Percentiles rank a stretch among this genome's conserved stretches.
Evolutionary conservation across 2,113 vertebrate genomes (phyloP).

Genomic region (Acanthochromis polyacanthus): DNA sequence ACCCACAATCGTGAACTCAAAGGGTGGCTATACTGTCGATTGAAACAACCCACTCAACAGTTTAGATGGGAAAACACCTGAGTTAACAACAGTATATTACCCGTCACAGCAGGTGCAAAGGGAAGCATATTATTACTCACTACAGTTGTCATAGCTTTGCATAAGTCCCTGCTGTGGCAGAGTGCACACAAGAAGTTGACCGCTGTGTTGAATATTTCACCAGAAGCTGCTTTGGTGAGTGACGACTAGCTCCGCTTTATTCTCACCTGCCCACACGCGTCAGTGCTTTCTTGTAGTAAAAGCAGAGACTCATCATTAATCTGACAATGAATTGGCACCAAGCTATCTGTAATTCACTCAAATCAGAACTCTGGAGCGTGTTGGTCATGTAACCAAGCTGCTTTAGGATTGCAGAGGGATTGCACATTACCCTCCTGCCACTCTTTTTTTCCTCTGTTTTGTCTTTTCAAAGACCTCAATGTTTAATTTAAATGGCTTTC

Average conservation of each 20-base stretch:
- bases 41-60: slow-evolving; percentile 56
- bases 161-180: slow-evolving; percentile 9
- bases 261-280: slow-evolving; percentile 22
- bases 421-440: slow-evolving; percentile 4
- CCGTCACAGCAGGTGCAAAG: slow-evolving; percentile 23
- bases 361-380: background rate
- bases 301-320: slow-evolving; percentile 16
- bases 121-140: slow-evolving; percentile 7
- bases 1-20: slow-evolving; percentile 46
- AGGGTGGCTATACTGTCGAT: slow-evolving; percentile 25
- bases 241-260: slow-evolving; percentile 27
- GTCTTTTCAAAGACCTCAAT: background rate
- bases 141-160: slow-evolving; percentile 29
- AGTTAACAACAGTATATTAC: slow-evolving; percentile 32
- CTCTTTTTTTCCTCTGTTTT: background rate
- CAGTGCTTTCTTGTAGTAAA: slow-evolving; percentile 13
- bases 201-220: slow-evolving; percentile 8
- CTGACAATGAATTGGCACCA: slow-evolving; percentile 8
- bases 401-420: slow-evolving; percentile 12
- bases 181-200: slow-evolving; percentile 10
- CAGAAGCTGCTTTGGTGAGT: slow-evolving; percentile 8
- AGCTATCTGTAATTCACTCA: slow-evolving; percentile 18
- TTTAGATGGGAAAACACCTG: slow-evolving; percentile 59
- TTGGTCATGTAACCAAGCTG: background rate
- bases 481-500: slow-evolving; percentile 8